Percentiles rank a stretch among this genome's conserved stretches.
These are phyloP conservation scores for Smutsia temminckii DNA, from an alignment of 2,797 vertebrate species.

Conservation along the genomic window DNA sequence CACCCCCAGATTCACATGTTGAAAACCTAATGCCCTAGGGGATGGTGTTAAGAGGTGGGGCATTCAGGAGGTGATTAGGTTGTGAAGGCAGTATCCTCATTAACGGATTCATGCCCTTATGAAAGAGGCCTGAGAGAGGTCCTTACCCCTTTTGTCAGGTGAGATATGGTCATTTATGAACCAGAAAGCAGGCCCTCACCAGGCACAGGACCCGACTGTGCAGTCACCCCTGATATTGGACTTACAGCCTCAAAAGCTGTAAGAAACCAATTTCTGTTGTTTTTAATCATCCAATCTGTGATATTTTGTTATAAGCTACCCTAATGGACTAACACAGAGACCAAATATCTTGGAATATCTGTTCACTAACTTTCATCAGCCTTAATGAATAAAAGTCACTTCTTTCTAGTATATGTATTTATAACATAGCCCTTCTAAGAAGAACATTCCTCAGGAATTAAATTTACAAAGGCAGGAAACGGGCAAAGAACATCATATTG, in stretches of 20 bases:
- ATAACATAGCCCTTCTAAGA: neutral
- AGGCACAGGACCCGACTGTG: neutral
- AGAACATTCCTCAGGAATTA: neutral
- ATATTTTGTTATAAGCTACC: neutral
- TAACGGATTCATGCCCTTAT: neutral
- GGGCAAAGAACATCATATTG: neutral
- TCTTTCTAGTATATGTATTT: neutral
- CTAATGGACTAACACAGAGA: neutral
- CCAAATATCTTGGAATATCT: neutral
- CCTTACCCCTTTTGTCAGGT: neutral
- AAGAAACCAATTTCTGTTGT: neutral
- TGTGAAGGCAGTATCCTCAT: too few relatives aligned
- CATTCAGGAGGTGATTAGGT: neutral
- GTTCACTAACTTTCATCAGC: neutral
- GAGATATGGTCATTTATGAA: neutral
- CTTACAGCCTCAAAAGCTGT: neutral
- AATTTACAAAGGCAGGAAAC: neutral
- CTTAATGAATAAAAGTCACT: neutral
- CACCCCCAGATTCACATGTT: neutral
- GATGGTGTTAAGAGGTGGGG: neutral
- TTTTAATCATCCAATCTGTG: neutral
- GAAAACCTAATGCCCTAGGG: neutral
- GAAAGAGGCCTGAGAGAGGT: neutral
- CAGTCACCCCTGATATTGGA: neutral
- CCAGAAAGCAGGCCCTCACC: neutral